Percentiles rank a stretch among this genome's conserved stretches.
phyloP scores from a whole-genome alignment of 2,797 vertebrate species.

The Urocyon cinereoargenteus region DNA sequence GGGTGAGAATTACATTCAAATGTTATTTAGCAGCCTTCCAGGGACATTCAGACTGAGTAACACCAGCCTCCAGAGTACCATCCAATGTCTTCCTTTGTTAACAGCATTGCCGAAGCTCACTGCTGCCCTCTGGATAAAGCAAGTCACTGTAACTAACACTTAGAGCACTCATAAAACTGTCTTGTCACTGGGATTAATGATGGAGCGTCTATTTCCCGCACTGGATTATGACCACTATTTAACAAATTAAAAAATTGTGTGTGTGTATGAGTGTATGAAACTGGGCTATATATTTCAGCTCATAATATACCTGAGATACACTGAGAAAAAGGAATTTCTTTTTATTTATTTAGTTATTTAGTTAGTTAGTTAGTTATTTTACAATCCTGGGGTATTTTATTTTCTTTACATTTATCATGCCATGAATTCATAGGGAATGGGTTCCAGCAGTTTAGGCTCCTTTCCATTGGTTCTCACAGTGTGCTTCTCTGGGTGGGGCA shows the following conservation, averaged over 20 bases:
- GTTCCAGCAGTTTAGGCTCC: too few species aligned
- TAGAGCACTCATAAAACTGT: not conserved
- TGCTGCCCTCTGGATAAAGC: constrained; percentile 74
- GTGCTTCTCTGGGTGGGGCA: too few species aligned
- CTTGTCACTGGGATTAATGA: not conserved
- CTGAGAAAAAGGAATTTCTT: not conserved
- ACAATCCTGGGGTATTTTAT: too few species aligned
- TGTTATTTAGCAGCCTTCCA: not conserved
- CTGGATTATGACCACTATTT: not conserved
- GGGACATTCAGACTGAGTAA: not conserved
- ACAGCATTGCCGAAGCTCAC: constrained; percentile 65
- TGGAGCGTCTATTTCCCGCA: not conserved
- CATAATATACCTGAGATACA: not conserved
- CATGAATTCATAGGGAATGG: too few species aligned
- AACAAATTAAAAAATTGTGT: not conserved
- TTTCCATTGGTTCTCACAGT: too few species aligned
- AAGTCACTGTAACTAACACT: not conserved
- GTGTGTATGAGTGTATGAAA: not conserved
- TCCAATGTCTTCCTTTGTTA: not conserved
- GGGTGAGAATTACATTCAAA: not conserved
- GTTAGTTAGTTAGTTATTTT: too few species aligned
- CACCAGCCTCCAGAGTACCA: not conserved
- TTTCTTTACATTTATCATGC: too few species aligned
- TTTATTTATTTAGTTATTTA: not conserved
- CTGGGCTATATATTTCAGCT: not conserved